Evolutionary conservation across 2,888 invertebrate genomes (phyloP).

Genomic region (Disparrhopalites patrizii): DNA sequence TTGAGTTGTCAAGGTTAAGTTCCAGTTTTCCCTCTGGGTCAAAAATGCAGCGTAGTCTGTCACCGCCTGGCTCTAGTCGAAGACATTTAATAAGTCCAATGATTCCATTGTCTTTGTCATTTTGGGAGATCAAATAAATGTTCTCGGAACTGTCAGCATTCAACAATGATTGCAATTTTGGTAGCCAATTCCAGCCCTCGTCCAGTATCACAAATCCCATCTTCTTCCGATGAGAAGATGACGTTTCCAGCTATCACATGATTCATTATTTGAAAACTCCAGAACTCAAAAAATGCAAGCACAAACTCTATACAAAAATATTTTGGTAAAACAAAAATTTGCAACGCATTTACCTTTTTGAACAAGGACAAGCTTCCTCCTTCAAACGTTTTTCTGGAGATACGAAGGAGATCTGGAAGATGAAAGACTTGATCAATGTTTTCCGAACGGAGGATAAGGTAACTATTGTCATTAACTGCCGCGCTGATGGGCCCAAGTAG

Average conservation of each 20-base stretch:
- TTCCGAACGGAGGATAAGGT: background rate
- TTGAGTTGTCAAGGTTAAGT: background rate
- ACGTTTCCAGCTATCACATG: too few relatives aligned
- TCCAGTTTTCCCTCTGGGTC: constrained; percentile 50
- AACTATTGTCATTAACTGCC: constrained; percentile 2
- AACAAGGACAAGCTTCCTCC: background rate
- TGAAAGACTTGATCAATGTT: background rate
- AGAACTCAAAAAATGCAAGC: too few relatives aligned
- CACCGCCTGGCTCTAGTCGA: constrained; percentile 79
- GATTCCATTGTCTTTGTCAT: constrained; percentile 68
- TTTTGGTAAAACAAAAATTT: background rate
- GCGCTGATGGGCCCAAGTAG: background rate
- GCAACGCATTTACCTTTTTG: constrained; percentile 6
- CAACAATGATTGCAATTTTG: constrained; percentile 68
- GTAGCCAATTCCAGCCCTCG: constrained; percentile 70
- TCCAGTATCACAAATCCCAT: too few relatives aligned
- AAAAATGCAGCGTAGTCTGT: constrained; percentile 58
- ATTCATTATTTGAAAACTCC: too few relatives aligned
- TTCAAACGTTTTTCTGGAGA: background rate
- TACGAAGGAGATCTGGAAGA: background rate
- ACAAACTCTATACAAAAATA: background rate
- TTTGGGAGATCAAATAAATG: constrained; percentile 52
- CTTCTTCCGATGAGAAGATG: too few relatives aligned
- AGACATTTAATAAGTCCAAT: constrained; percentile 87
- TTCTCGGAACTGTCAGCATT: background rate